Evolutionary conservation across 2,888 invertebrate genomes (phyloP), one percentile per base, ranked within the genome.

Genomic region (Cosmia pyralina): DNA sequence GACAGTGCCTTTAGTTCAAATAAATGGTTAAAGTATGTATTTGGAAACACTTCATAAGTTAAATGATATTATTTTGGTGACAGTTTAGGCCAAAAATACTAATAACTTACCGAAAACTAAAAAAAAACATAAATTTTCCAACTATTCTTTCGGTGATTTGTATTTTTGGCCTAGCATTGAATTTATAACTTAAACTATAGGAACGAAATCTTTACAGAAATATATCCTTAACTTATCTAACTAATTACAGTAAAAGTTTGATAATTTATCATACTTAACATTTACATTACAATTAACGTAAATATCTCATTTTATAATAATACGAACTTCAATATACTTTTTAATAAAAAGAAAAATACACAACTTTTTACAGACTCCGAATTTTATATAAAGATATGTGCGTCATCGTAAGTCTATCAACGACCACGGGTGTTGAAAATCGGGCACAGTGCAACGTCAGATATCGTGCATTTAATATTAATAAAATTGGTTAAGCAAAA

Each of bases 241-340:
- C 22, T 50, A 70, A 68, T 34, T 68, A 79, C 17, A 66, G 68
- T 3, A 13, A 64, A 72, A 38, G 71, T 69, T 85, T 92, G 92
- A 92, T 92, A 92, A 92, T 92, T 92, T 92, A 94, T 94, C 94
- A 93, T 94, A 94, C 93, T 80, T 85, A 87, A 74, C 65, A 89
- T 90, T 92, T 90, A 91, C 88, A 87, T 88, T 83, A 77, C 52
- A 79, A 58, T 55, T 77, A 88, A 89, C 85, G 89, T 90, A 90
- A 89, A 88, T 82, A 85, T 82, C 74, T 84, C 73, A 64, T 81
- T 77, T 75, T 34, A 63, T 50, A 52, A 73, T 73, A 81, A 77
- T 72, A 83, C 71, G 71, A 81, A 82, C 82, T 85, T 85, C 72
- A 86, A 88, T 84, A 88, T 85, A 71, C 57, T 58, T 64, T 66